A percentile compares a stretch with the other conserved stretches of the same genome.
Evolutionary conservation across 2,888 invertebrate genomes (phyloP).

Genomic region (Pheosia tremula): DNA sequence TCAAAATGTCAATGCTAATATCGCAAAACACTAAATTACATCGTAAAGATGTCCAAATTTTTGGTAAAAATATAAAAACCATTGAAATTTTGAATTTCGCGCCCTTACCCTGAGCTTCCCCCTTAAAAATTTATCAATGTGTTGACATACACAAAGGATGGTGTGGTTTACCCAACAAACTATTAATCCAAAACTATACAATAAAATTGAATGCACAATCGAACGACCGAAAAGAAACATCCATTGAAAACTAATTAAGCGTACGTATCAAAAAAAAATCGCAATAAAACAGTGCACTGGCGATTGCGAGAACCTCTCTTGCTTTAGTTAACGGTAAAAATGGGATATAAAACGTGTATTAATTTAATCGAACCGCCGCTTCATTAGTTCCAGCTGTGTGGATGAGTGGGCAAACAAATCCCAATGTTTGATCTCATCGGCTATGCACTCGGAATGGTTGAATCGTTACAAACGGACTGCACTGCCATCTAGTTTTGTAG

Average conservation of each 20-base stretch:
- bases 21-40: no score
- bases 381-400: constrained; percentile 79
- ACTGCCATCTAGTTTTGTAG: constrained; percentile 51
- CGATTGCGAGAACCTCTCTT: constrained; percentile 55
- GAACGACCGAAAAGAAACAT: constrained; percentile 40
- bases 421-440: constrained; percentile 79
- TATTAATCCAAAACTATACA: constrained; percentile 5
- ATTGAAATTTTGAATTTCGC: no score
- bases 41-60: no score
- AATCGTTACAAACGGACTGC: constrained; percentile 67
- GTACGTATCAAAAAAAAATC: constrained; percentile 57
- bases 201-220: constrained; percentile 35
- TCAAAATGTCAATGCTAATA: no score
- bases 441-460: constrained; percentile 71
- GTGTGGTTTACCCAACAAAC: no score
- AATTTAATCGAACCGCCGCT: constrained; percentile 80
- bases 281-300: constrained; percentile 52
- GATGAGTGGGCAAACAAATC: constrained; percentile 79
- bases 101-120: no score
- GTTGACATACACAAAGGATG: no score
- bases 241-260: constrained; percentile 62
- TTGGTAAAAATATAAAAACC: no score
- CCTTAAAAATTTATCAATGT: no score
- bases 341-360: constrained; percentile 72
- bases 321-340: constrained; percentile 49